Evolutionary conservation across 2,888 invertebrate species (phyloP).

Genomic region (Diarsia brunnea): DNA sequence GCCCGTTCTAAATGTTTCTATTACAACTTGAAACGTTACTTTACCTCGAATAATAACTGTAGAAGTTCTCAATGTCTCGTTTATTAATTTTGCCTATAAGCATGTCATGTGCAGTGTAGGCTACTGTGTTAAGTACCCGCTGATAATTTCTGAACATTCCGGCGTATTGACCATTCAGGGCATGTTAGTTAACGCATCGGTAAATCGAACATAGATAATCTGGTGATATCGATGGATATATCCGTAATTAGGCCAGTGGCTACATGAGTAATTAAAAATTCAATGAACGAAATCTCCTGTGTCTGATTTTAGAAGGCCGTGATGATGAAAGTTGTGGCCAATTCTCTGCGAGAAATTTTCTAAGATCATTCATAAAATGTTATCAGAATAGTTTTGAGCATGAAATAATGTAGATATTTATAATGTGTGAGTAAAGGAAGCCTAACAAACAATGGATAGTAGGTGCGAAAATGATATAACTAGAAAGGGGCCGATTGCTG

Average conservation of each 20-base stretch:
- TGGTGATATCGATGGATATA: constrained; percentile 67
- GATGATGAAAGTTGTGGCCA: not conserved
- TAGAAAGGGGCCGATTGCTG: not conserved
- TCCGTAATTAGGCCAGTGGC: constrained; percentile 53
- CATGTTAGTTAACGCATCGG: constrained; percentile 69
- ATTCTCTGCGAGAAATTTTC: too few species aligned
- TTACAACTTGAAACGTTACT: not conserved
- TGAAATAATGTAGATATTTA: too few species aligned
- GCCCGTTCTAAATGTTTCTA: not conserved
- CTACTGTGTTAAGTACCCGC: not conserved
- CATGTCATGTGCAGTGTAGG: not conserved
- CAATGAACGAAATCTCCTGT: not conserved
- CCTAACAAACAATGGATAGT: not conserved
- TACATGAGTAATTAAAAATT: constrained; percentile 5
- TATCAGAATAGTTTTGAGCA: too few species aligned
- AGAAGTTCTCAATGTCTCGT: not conserved
- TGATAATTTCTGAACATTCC: constrained; percentile 61
- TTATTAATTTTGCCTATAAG: not conserved
- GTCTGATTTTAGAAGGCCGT: not conserved
- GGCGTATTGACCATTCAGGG: constrained; percentile 63
- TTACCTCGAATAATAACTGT: too few species aligned
- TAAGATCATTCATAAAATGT: too few species aligned
- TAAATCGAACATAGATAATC: constrained; percentile 68
- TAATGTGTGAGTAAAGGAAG: not conserved
- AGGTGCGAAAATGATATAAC: not conserved